phyloP scores from a whole-genome alignment of 1,140 invertebrate species.

The Xylocopa sonorina region DNA sequence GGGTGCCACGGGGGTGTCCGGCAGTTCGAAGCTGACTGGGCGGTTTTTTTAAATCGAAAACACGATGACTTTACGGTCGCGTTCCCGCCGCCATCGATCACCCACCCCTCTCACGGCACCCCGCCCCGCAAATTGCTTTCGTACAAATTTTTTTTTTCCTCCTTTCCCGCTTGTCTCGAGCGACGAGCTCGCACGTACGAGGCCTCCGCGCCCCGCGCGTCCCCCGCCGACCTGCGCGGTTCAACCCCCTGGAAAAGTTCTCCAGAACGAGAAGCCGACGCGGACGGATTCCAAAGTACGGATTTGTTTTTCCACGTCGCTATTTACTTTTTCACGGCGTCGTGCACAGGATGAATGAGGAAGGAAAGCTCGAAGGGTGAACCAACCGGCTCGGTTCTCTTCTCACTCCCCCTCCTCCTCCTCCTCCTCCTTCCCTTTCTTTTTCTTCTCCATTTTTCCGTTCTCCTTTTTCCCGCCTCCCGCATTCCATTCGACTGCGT shows the following conservation, averaged over 20 bases:
- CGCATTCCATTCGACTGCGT: slow-evolving; percentile 71
- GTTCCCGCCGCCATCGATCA: slow-evolving; percentile 41
- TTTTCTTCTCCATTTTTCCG: background rate
- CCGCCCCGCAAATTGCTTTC: slow-evolving; percentile 62
- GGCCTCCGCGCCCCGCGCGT: slow-evolving; percentile 4
- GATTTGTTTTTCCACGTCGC: slow-evolving; percentile 78
- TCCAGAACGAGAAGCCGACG: slow-evolving; percentile 67
- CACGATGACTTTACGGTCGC: slow-evolving; percentile 52
- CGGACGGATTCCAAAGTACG: slow-evolving; percentile 71
- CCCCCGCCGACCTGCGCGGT: background rate
- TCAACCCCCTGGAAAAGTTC: slow-evolving; percentile 60
- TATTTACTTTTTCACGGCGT: slow-evolving; percentile 76
- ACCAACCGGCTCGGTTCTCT: slow-evolving; percentile 15
- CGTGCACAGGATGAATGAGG: slow-evolving; percentile 66
- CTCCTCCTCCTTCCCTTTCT: background rate
- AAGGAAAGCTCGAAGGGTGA: slow-evolving; percentile 38
- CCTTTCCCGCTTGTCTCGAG: slow-evolving; percentile 35
- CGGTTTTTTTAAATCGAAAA: slow-evolving; percentile 49
- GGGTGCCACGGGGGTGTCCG: background rate
- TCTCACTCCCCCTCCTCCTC: background rate
- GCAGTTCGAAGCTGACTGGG: slow-evolving; percentile 36
- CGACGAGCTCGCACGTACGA: slow-evolving; percentile 59
- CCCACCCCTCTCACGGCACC: no score
- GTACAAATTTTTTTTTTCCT: slow-evolving; percentile 50
- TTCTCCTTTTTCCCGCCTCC: background rate